phyloP scores from a whole-genome alignment of 2,113 vertebrate species.

The Holacanthus passer region DNA sequence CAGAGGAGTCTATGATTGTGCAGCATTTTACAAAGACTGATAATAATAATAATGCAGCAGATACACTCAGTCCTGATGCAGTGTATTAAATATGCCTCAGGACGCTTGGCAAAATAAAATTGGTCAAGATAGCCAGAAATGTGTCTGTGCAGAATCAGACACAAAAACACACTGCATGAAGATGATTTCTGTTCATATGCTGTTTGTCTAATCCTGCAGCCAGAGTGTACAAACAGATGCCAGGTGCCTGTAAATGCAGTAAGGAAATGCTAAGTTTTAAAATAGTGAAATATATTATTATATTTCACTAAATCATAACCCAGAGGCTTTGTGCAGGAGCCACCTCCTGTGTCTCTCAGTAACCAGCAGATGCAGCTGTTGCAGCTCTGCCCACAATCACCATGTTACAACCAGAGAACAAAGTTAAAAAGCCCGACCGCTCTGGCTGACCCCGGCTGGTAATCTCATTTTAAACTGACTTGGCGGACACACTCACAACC shows the following conservation, averaged over 20 bases:
- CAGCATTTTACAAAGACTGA: not conserved
- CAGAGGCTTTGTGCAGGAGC: not conserved
- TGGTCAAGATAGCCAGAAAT: not conserved
- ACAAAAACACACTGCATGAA: too few relatives aligned
- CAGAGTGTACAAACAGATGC: not conserved
- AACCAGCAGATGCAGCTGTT: slow-evolving; percentile 24
- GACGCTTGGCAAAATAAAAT: not conserved
- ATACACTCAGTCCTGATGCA: not conserved
- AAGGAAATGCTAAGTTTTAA: not conserved
- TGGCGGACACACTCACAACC: not conserved
- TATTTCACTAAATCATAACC: not conserved
- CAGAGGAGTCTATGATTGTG: not conserved
- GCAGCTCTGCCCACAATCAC: not conserved
- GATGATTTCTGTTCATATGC: not conserved
- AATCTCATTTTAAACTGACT: not conserved
- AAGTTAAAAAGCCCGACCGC: not conserved
- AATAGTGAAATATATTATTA: too few relatives aligned
- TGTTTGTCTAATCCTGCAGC: slow-evolving; percentile 20
- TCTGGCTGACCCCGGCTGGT: not conserved
- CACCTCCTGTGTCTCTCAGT: not conserved
- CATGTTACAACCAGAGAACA: not conserved
- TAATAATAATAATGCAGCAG: slow-evolving; percentile 16
- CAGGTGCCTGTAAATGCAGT: not conserved
- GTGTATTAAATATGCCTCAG: not conserved
- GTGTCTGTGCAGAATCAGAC: not conserved